Evolutionary conservation across 2,113 vertebrate genomes (phyloP).

Genomic region (Zosterops hypoxanthus): DNA sequence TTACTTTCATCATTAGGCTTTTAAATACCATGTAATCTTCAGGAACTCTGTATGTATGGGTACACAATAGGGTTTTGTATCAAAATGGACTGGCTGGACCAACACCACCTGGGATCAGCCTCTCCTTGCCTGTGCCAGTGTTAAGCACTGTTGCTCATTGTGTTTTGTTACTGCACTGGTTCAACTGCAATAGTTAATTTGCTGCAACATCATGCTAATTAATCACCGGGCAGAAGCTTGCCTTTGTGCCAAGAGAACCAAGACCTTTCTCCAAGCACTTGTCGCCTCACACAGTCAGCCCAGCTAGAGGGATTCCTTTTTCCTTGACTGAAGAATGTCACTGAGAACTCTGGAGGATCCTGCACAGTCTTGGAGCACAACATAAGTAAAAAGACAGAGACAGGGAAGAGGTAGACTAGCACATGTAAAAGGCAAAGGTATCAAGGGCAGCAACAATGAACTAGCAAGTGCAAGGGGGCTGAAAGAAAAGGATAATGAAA

Average conservation of each 20-base stretch:
- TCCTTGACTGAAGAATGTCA: not conserved
- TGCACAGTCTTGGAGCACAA: not conserved
- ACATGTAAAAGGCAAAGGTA: not conserved
- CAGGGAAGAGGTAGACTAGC: not conserved
- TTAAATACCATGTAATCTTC: not conserved
- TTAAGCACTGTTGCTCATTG: not conserved
- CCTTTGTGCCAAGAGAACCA: not conserved
- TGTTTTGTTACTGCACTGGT: not conserved
- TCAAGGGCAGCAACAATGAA: not conserved
- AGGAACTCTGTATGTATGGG: not conserved
- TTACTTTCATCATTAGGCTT: not conserved
- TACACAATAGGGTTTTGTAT: not conserved
- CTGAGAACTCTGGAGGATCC: fast-evolving
- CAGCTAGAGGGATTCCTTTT: not conserved
- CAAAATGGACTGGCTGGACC: not conserved
- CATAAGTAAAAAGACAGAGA: not conserved
- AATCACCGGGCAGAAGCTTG: not conserved
- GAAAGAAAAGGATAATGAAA: not conserved
- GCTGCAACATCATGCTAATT: not conserved
- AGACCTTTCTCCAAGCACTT: not conserved
- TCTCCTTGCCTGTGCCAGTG: not conserved
- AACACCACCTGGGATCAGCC: not conserved
- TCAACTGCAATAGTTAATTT: not conserved
- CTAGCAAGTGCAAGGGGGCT: not conserved
- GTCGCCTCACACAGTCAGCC: not conserved